Base-by-base conservation (phyloP, 2,888 invertebrate genomes). In the Cosmia trapezina region DNA sequence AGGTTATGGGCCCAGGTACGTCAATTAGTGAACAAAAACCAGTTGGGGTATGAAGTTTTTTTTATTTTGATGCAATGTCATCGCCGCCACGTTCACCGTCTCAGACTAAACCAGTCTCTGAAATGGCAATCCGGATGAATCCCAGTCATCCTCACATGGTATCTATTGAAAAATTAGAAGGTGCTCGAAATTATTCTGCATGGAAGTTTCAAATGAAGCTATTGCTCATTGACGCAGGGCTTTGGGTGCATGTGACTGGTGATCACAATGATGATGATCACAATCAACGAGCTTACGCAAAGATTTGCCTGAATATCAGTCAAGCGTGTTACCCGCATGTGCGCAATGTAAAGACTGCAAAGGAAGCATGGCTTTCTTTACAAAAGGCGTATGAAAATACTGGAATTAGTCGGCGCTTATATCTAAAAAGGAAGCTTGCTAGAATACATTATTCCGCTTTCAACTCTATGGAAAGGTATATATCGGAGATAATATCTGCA, bases 371-470 rank as follows among this genome's bases (percentile, higher is more conserved):
- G 61, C 60, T 60, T 60, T 22, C 57, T 57, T 37, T 57, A 37
- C 60, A 60, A 60, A 60, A 60, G 22, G 43, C 60, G 4, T 22
- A 43, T 43, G 43, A 43, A 43, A 60, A 60, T 60, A 43, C 43
- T 43, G 22, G 43, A 14, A 43, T 60, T 43, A 60, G 43, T 43
- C 43, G 22, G 22, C 60, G 60, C 60, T 60, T 60, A 43, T 43
- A 60, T 43, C 43, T 60, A 2, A 60, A 43, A 60, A 43, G 22
- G 17, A 60, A 60, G 43, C 60, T 60, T 60, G 17, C 43, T 22
- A 60, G 60, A 60, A 60, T 60, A 8, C 43, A 60, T 22, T 60
- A 60, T 43, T 60, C 43, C 17, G 17, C 60, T 43, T 60, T 60
- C 43, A 60, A 60, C 43, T 43, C 43, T 22, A 60, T 60, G 60